Evolutionary conservation across 2,888 invertebrate genomes (phyloP), one percentile per base, ranked within the genome.

Genomic region (Polymixis flavicincta): DNA sequence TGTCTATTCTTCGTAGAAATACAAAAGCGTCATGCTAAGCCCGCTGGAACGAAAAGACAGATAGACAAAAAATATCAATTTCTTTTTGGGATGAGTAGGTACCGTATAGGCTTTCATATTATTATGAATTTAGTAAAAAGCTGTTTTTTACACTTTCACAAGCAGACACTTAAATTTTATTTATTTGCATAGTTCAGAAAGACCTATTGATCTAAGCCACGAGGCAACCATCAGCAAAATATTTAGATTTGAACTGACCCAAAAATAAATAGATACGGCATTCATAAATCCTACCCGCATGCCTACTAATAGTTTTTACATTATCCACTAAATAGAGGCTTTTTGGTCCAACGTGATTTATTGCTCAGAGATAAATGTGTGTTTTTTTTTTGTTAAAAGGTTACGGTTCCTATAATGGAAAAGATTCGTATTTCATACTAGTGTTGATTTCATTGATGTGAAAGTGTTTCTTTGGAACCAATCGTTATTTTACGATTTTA

Each of bases 201-300:
- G 11, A 55, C 72, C 19, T 65, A n/a, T n/a, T 60, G 52, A 65
- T 48, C 22, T 6, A 57, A 77, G 25, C 17, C 13, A 42, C 32
- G 42, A 65, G 28, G 54, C 14, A 59, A 65, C 45, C 50, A 55
- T 22, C 25, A 42, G 8, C 14, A 67, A 74, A 78, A 76, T 80
- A 45, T 45, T 45, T 45, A 87, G 74, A 75, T 61, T 76, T 45
- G 48, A 61, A 67, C 50, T 70, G 83, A 77, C 87, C 87, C 74
- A 63, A 83, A 88, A 83, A 69, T 65, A 64, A 63, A 64, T 80
- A 75, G 78, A 87, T 85, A 85, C 59, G 67, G 63, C 64, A 65
- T 5, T 59, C 72, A 88, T 89, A 89, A 89, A 89, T 89, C 74
- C 61, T 70, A 73, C 89, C 89, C 89, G 90, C 89, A 89, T 89